phyloP scores from a whole-genome alignment of 1,140 invertebrate genomes.

The Druon quercuslanigerum region DNA sequence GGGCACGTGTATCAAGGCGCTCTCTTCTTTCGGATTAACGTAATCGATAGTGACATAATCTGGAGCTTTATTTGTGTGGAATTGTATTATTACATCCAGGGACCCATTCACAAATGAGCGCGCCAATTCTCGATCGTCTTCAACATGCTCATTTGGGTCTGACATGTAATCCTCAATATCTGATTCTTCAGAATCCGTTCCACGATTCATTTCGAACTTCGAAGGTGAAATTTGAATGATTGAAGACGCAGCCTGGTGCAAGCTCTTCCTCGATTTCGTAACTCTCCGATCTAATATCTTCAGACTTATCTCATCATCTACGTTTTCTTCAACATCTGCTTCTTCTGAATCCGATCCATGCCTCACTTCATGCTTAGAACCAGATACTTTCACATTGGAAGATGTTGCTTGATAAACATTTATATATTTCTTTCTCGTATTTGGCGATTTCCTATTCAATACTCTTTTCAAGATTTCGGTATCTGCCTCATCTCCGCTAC shows the following conservation, averaged over 20 bases:
- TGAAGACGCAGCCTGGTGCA: background rate
- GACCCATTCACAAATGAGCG: slow-evolving; percentile 43
- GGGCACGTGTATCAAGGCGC: slow-evolving; percentile 61
- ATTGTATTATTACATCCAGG: slow-evolving; percentile 70
- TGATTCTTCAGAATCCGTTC: background rate
- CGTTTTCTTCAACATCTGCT: slow-evolving; percentile 58
- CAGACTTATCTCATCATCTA: slow-evolving; percentile 52
- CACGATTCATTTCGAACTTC: slow-evolving; percentile 18
- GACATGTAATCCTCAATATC: slow-evolving; percentile 33
- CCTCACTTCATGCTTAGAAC: slow-evolving; percentile 34
- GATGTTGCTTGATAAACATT: slow-evolving; percentile 26
- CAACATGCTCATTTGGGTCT: slow-evolving; percentile 12
- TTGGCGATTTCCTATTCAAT: slow-evolving; percentile 33
- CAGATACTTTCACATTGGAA: slow-evolving; percentile 29
- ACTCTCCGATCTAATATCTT: slow-evolving; percentile 33
- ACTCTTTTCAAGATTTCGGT: slow-evolving; percentile 32
- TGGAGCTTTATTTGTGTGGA: slow-evolving; percentile 53
- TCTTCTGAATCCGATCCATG: slow-evolving; percentile 59
- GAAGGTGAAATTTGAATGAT: background rate
- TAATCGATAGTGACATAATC: slow-evolving; percentile 63
- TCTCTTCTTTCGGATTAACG: slow-evolving; percentile 61
- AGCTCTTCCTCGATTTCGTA: background rate
- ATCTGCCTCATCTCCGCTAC: slow-evolving; percentile 38
- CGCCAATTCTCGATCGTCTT: slow-evolving; percentile 20
- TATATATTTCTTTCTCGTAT: slow-evolving; percentile 24